Evolutionary conservation across 1,140 invertebrate genomes (phyloP).

Genomic region (Euwallacea similis): DNA sequence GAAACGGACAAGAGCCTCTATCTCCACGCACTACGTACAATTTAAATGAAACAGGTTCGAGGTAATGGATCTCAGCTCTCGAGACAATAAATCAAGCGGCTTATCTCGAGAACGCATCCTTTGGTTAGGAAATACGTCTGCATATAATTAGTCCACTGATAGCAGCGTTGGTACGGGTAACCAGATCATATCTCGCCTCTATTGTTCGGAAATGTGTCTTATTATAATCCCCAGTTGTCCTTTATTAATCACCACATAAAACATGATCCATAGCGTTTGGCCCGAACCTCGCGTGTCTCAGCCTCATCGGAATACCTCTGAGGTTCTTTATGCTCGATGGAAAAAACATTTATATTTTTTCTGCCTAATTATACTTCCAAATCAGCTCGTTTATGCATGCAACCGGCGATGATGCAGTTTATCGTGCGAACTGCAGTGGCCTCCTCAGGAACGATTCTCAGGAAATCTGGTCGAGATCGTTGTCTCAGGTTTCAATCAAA

Average conservation of each 20-base stretch:
- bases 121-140: constrained; percentile 9
- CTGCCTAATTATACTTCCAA: constrained; percentile 12
- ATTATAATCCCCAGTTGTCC: neutral
- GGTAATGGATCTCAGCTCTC: constrained; percentile 6
- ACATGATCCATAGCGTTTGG: too few species aligned
- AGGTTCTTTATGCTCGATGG: neutral
- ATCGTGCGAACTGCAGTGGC: constrained; percentile 15
- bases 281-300: neutral
- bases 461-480: too few species aligned
- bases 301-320: constrained; percentile 2
- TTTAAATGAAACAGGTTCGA: constrained; percentile 1
- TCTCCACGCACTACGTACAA: neutral
- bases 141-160: constrained; percentile 1
- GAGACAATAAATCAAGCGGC: constrained; percentile 14
- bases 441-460: neutral
- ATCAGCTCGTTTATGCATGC: constrained; percentile 11
- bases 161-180: neutral
- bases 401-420: constrained; percentile 1
- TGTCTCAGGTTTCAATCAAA: too few species aligned
- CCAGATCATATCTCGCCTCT: constrained; percentile 1
- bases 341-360: constrained; percentile 6
- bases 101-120: constrained; percentile 7
- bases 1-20: neutral
- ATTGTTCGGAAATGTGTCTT: constrained; percentile 1
- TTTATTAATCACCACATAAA: too few species aligned